Evolutionary conservation across 2,113 vertebrate genomes (phyloP).

Genomic region (Tenebrosternarchus preto): DNA sequence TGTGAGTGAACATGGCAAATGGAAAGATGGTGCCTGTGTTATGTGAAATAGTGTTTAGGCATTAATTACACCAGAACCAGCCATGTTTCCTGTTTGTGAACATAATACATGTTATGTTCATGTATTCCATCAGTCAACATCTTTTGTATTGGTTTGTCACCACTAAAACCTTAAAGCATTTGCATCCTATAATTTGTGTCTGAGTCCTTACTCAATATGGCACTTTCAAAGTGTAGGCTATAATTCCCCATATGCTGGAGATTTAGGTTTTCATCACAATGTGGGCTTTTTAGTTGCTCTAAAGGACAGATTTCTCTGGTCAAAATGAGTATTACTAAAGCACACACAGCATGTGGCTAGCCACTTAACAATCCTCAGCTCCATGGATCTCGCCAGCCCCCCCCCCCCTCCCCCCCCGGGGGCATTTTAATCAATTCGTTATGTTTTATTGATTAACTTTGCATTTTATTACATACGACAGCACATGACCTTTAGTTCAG

Average conservation of each 20-base stretch:
- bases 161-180: too few relatives aligned
- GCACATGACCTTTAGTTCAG: too few relatives aligned
- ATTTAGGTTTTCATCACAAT: neutral
- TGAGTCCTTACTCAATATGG: too few relatives aligned
- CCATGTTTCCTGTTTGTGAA: too few relatives aligned
- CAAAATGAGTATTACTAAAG: neutral
- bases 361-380: neutral
- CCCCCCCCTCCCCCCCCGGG: neutral
- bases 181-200: too few relatives aligned
- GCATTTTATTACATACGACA: neutral
- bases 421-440: neutral
- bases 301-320: neutral
- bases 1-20: too few relatives aligned
- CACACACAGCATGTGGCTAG: neutral
- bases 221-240: too few relatives aligned
- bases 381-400: neutral
- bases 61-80: too few relatives aligned
- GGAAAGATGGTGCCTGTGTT: neutral
- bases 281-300: neutral
- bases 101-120: too few relatives aligned
- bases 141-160: too few relatives aligned
- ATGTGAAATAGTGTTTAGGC: neutral
- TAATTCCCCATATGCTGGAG: too few relatives aligned
- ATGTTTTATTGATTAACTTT: conserved; percentile 1
- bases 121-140: too few relatives aligned